These are phyloP conservation scores for Mimumesa dahlbomi DNA, from an alignment of 2,888 invertebrate species.

Conservation along the genomic window DNA sequence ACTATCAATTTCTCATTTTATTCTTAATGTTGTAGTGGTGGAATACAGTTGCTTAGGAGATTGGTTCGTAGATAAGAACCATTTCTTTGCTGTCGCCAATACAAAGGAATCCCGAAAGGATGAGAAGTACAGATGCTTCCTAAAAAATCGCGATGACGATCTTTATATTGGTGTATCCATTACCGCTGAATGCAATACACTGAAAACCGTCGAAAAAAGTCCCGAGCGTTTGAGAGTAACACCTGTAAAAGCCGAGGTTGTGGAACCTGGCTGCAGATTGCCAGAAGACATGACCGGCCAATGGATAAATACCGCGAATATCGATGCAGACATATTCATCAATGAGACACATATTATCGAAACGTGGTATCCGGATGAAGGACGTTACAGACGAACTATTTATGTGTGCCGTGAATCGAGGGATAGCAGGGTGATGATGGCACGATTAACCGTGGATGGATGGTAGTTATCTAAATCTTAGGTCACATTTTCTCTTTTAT, in stretches of 20 bases:
- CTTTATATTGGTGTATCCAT: slow-evolving; percentile 95
- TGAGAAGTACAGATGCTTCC: slow-evolving; percentile 96
- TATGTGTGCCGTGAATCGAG: slow-evolving; percentile 97
- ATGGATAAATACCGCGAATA: slow-evolving; percentile 98
- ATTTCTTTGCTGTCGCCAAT: slow-evolving; percentile 98
- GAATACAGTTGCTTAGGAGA: slow-evolving; percentile 96
- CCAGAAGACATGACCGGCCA: slow-evolving; percentile 96
- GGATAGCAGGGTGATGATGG: slow-evolving; percentile 96
- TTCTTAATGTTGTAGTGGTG: slow-evolving; percentile 82
- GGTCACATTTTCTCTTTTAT: too few species aligned
- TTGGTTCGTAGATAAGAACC: slow-evolving; percentile 97
- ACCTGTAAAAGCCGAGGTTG: slow-evolving; percentile 94
- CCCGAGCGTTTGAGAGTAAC: slow-evolving; percentile 93
- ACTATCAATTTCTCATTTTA: neutral
- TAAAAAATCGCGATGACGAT: slow-evolving; percentile 97
- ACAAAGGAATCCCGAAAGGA: slow-evolving; percentile 97
- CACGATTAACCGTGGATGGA: slow-evolving; percentile 96
- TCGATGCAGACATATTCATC: slow-evolving; percentile 95
- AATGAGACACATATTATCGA: slow-evolving; percentile 98
- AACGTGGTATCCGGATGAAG: slow-evolving; percentile 96
- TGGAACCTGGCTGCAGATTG: slow-evolving; percentile 94
- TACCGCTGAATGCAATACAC: slow-evolving; percentile 94
- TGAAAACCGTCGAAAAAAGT: slow-evolving; percentile 96
- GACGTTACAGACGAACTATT: slow-evolving; percentile 92
- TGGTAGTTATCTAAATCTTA: slow-evolving; percentile 85